Evolutionary conservation across 1,140 invertebrate genomes (phyloP).

Genomic region (Rhopalosiphum padi): DNA sequence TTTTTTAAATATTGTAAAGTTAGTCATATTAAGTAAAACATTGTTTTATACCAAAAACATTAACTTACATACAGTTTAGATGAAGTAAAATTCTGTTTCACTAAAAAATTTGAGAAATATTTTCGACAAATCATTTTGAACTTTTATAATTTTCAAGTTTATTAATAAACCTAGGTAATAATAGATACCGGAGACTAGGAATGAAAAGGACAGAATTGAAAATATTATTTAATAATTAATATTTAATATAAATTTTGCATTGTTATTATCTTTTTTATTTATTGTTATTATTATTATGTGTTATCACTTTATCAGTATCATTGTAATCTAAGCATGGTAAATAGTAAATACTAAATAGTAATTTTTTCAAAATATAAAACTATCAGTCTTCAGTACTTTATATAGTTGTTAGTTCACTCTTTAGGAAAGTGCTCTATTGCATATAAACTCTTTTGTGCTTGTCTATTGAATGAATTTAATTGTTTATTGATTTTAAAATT

Average conservation of each 20-base stretch:
- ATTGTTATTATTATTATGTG: not conserved
- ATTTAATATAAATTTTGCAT: not conserved
- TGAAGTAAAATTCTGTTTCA: not conserved
- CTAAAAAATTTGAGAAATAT: conserved; percentile 2
- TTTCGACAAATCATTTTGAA: not conserved
- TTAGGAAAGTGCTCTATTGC: not conserved
- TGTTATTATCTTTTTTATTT: not conserved
- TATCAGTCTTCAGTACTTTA: too few species aligned
- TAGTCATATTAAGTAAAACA: not conserved
- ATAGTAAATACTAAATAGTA: too few species aligned
- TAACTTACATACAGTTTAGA: conserved; percentile 6
- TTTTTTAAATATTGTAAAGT: not conserved
- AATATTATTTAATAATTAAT: not conserved
- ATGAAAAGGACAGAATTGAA: not conserved
- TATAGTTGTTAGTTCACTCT: not conserved
- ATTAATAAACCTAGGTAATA: not conserved
- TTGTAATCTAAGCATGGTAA: not conserved
- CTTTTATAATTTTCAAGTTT: not conserved
- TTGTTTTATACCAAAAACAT: not conserved
- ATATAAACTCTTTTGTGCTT: not conserved
- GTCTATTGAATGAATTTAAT: not conserved
- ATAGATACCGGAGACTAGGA: not conserved
- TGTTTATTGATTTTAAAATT: not conserved
- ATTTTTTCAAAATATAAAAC: too few species aligned
- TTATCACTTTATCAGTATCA: not conserved